Evolutionary conservation across 2,797 vertebrate species (phyloP).

Genomic region (Sciaenops ocellatus): DNA sequence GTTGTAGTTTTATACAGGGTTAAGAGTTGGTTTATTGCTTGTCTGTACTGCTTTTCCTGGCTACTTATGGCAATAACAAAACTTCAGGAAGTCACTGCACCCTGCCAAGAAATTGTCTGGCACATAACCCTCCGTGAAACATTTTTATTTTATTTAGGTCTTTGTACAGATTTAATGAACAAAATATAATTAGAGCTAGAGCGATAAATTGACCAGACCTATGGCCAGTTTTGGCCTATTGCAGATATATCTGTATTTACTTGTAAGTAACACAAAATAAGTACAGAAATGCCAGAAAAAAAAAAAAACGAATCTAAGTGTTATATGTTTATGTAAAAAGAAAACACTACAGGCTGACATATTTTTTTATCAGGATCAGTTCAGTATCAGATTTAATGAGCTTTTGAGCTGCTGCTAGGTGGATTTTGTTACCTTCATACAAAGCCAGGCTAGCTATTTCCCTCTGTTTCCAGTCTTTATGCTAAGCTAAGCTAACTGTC

Average conservation of each 20-base stretch:
- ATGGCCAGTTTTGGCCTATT: background rate
- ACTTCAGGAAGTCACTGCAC: slow-evolving; percentile 23
- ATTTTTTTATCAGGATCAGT: background rate
- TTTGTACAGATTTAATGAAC: background rate
- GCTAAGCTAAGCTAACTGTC: background rate
- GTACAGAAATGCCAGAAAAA: background rate
- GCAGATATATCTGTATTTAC: background rate
- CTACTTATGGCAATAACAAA: slow-evolving; percentile 25
- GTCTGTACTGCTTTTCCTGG: slow-evolving; percentile 29
- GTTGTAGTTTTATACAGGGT: background rate
- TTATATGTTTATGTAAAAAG: background rate
- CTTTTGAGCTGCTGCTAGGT: background rate
- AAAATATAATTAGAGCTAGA: background rate
- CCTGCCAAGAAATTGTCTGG: slow-evolving; percentile 8
- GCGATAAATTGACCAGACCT: background rate
- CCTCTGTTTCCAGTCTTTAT: background rate
- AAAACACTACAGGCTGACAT: background rate
- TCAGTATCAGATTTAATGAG: background rate
- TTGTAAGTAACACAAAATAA: background rate
- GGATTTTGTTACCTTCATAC: background rate
- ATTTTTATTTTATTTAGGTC: background rate
- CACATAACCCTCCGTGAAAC: background rate
- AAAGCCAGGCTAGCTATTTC: background rate
- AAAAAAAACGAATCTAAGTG: background rate
- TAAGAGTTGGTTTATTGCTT: slow-evolving; percentile 21